Evolutionary conservation across 2,113 vertebrate species (phyloP), one percentile per base, ranked within the genome.

Genomic region (Sturnira hondurensis): DNA sequence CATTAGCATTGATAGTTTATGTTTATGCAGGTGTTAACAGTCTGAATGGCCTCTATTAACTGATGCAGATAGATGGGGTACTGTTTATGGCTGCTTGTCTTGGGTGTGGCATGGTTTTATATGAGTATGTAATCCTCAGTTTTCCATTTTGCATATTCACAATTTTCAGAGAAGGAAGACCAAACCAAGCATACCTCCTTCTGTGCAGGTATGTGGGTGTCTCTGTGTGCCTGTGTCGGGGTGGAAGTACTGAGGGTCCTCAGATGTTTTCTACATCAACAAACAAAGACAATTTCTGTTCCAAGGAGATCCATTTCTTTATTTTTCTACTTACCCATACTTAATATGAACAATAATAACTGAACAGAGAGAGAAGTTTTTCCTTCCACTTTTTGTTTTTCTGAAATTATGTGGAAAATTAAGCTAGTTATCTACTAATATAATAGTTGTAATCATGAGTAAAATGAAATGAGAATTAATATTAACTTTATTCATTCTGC

Each of bases 381-480:
- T 6, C 8, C 10, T 13, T 0, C 12, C 0, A n/a, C 4, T 61
- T 52, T 67, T 83, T 38, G 31, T 50, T 71, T 20, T 89, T 87
- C 43, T 86, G 11, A 92, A 84, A 73, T 80, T 63, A 50, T 31
- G 4, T 63, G 24, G 28, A 80, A 77, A 86, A 73, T 58, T 50
- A 89, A 89, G 14, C 28, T 86, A 78, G 67, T 89, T 86, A 33
- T 50, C 20, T 41, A 61, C 26, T 61, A 28, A 31, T 61, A 6
- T 41, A 54, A 19, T n/a, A 47, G 4, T 28, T 91, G 5, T 82
- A 71, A 71, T 78, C n/a, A 50, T 2, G 7, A 67, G 6, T 38
- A 47, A 89, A 89, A 31, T 10, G 20, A 87, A 74, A 41, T 45
- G 33, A 63, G 13, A 73, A 80, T 84, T 33, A 88, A 58, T n/a